Base-by-base conservation (phyloP, 2,888 invertebrate genomes). In the Nezara viridula region DNA sequence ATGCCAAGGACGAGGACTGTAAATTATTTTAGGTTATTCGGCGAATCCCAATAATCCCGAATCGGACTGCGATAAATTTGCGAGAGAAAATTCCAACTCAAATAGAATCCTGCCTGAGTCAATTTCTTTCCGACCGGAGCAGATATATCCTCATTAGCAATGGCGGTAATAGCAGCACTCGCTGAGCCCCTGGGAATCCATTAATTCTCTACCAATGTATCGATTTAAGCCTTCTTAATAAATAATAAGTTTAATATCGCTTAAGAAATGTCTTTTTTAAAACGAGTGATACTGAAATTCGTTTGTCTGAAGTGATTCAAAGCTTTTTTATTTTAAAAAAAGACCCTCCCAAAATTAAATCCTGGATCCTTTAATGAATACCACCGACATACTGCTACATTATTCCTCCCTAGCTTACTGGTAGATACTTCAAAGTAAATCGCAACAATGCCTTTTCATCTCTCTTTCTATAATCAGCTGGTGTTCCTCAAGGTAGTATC, bases 1-100 rank as follows among this genome's bases (percentile, higher is more conserved):
- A 44, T 81, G 81, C 44, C 81, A 32, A 21, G 16, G 81, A 0
- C 81, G 81, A n/a, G n/a, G 44, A 47, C 44, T 81, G 81, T 81
- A 81, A 81, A 81, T 81, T 81, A 81, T 81, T 81, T 81, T 40
- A 81, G 44, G 81, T 44, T 81, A 81, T 81, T 81, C 81, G 81
- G 81, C 81, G 81, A 81, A 81, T 81, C 81, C 81, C 81, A 81
- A n/a, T 81, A 81, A 81, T 81, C 81, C 81, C 40, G 81, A 44
- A 47, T 47, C 44, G 40, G 81, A n/a, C 81, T 16, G 81, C 81
- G 44, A 81, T 81, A 81, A 81, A 81, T 81, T 81, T 81, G n/a
- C 81, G 44, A 81, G 81, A n/a, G 81, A 81, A 81, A 81, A 81
- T 81, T 81, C 81, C 81, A 44, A 81, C 81, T 44, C 81, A 81